Base-by-base conservation (phyloP, 2,113 vertebrate species). In the Natator depressus region DNA sequence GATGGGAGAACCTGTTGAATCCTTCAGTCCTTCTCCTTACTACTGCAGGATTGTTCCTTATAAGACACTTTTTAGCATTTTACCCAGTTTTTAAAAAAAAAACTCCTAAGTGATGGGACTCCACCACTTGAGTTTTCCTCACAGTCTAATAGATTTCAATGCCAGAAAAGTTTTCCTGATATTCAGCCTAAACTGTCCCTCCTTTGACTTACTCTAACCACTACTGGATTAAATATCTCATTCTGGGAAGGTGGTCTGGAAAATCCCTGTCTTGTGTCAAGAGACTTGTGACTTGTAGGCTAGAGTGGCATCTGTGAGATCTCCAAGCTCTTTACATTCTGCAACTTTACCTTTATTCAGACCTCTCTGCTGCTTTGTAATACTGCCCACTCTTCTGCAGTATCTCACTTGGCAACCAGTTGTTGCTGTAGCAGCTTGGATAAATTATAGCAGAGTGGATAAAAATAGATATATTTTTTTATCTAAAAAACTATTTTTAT, bases 1-100 rank as follows among this genome's bases (percentile, higher is more conserved):
- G 75, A 42, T 16, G 19, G 82, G 29, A 65, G 6, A n/a, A 6
- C 78, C 13, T 85, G 9, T 69, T 4, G 10, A 5, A 38, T 38
- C 69, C 42, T 27, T 83, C 87, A 42, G 25, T n/a, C 89, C 84
- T 5, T 3, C 49, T 69, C 27, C 54, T 46, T 69, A 50, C 4
- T 49, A 1, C 69, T 83, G 76, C 53, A 51, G 38, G 29, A 6
- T 35, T 49, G 0, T 5, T 14, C 11, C 1, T 0, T 19, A 31
- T 57, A 51, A 11, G 88, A 42, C 78, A 65, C 79, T 8, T 10
- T 5, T 81, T 46, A 88, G 20, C 12, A 13, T 46, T 0, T 46
- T 80, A 17, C 25, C 3, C 42, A 47, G 8, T 69, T 2, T 10
- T 47, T 5, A 51, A 51, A 53, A 53, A 20, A 16, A 53, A 75